Base-by-base conservation (phyloP, 2,113 vertebrate species). In the Fulica atra region DNA sequence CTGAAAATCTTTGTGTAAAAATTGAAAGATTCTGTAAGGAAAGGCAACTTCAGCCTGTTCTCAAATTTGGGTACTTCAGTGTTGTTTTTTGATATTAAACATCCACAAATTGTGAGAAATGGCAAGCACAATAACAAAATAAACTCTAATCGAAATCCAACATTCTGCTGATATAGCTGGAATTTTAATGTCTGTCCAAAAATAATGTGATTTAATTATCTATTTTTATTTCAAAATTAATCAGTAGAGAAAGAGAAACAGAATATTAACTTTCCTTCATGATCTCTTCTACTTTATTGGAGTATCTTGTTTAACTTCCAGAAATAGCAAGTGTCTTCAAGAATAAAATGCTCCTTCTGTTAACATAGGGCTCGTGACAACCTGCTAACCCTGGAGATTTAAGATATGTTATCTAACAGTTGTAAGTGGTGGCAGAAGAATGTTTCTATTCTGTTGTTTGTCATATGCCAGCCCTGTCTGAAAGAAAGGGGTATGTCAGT, bases 331-430 rank as follows among this genome's bases (percentile, higher is more conserved):
- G 33, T 91, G 48, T 89, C 87, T 92, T 94, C 57, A 76, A 69
- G 89, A 91, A 89, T 87, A 91, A 92, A 95, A 65, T 76, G 21
- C 78, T 93, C 81, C 81, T 90, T 72, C 91, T 94, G 81, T 91
- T 87, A 95, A 61, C 79, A 77, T 76, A 95, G 95, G 87, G 81
- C 81, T 96, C 46, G 44, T 95, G 89, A 89, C 86, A 89, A 87
- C 66, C 70, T 82, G 93, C 81, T 89, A 93, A 87, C 94, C 93
- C 74, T 80, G n/a, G 93, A 73, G 86, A 71, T 74, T 44, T 50
- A 20, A 79, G 77, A 63, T 72, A n/a, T 46, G 70, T 91, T 96
- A 74, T 84, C 73, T 79, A 92, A 88, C 70, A 92, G 78, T 78
- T 72, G 33, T 79, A 91, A 93, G 71, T 65, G 46, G 46, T 50